Evolutionary conservation across 2,888 invertebrate genomes (phyloP).

Genomic region (Protophormia terraenovae): DNA sequence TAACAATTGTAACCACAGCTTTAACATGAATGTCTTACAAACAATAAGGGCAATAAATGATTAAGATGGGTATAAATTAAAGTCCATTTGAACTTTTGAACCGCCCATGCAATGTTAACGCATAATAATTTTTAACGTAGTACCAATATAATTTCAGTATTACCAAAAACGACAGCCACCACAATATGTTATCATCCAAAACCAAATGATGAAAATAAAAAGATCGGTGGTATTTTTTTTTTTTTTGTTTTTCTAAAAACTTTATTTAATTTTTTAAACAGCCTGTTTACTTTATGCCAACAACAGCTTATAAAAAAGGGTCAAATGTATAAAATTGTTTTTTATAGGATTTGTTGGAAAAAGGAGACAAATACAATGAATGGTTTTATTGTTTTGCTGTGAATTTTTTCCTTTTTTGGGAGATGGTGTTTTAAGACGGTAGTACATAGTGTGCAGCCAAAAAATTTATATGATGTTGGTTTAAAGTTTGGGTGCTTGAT

Average conservation of each 20-base stretch:
- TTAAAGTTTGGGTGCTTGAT: background rate
- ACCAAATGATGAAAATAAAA: slow-evolving; percentile 35
- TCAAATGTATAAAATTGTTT: slow-evolving; percentile 66
- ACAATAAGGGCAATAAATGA: slow-evolving; percentile 67
- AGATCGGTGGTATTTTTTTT: slow-evolving; percentile 39
- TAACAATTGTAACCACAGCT: slow-evolving; percentile 47
- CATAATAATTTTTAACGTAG: slow-evolving; percentile 61
- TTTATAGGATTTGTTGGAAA: slow-evolving; percentile 40
- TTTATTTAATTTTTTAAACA: slow-evolving; percentile 2
- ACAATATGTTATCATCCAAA: background rate
- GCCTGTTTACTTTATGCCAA: slow-evolving; percentile 20
- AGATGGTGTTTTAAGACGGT: slow-evolving; percentile 5
- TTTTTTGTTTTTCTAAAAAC: background rate
- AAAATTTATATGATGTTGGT: slow-evolving; percentile 18
- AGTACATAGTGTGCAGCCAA: slow-evolving; percentile 23
- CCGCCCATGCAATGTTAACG: slow-evolving; percentile 67
- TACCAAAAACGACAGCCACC: background rate
- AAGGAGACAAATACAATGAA: slow-evolving; percentile 58
- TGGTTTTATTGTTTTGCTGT: slow-evolving; percentile 33
- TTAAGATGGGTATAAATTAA: slow-evolving; percentile 67
- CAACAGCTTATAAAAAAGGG: slow-evolving; percentile 52
- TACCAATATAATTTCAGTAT: background rate
- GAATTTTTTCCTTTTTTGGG: background rate
- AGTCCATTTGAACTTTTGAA: slow-evolving; percentile 67
- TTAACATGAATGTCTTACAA: slow-evolving; percentile 52